Conservation (phyloP, 2,888 invertebrate species). For the Coecobrya sp. region DNA sequence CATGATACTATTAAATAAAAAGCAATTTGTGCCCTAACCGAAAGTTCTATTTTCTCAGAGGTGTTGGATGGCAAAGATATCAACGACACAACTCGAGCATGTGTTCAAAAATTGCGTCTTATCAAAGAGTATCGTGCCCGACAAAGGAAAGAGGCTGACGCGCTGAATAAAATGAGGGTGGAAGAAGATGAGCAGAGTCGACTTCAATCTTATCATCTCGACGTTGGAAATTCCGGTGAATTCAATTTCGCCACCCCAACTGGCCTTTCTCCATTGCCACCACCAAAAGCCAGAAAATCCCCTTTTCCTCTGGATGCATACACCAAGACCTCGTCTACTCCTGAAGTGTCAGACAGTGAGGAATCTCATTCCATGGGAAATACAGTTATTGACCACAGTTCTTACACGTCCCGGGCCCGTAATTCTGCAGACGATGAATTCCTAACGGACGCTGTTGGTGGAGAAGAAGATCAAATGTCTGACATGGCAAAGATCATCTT, state of each 20-base stretch:
- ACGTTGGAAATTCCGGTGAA: conserved; percentile 45
- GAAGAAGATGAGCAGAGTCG: not conserved
- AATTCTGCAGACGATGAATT: conserved; percentile 31
- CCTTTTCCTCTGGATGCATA: not conserved
- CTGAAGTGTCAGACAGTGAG: conserved; percentile 25
- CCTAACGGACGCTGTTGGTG: conserved; percentile 29
- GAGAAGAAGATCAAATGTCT: conserved; percentile 78
- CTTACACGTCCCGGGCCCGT: conserved; percentile 44
- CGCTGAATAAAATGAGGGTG: conserved; percentile 24
- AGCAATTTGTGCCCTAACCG: not conserved
- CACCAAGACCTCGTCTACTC: not conserved
- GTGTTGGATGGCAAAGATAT: conserved; percentile 90
- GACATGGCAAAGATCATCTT: conserved; percentile 84
- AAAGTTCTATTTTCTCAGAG: conserved; percentile 88
- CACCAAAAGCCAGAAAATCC: conserved; percentile 16
- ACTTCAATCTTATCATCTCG: not conserved
- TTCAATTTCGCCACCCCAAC: conserved; percentile 80
- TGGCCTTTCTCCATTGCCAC: conserved; percentile 63
- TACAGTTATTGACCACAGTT: conserved; percentile 13
- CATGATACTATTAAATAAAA: not conserved
- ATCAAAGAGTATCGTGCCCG: conserved; percentile 76
- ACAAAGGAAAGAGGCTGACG: conserved; percentile 16
- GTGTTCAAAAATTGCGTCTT: conserved; percentile 89
- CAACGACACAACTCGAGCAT: conserved; percentile 90
- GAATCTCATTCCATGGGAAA: not conserved